These are phyloP conservation scores for Venustoraphidia nigricollis DNA, from an alignment of 2,888 invertebrate species.

Conservation along the genomic window DNA sequence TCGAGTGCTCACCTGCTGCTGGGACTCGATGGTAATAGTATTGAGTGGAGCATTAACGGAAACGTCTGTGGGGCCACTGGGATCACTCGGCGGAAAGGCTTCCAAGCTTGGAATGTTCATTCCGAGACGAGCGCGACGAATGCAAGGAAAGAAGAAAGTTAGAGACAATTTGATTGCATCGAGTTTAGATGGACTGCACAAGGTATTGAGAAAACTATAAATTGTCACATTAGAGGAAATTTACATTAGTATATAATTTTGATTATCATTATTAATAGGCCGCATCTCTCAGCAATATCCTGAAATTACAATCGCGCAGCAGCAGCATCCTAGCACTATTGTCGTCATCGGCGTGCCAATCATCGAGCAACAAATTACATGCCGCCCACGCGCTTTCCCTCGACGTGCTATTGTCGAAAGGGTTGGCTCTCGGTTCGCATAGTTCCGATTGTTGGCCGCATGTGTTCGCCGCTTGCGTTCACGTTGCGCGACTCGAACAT, in stretches of 20 bases:
- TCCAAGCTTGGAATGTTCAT: constrained; percentile 39
- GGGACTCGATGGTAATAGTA: constrained; percentile 83
- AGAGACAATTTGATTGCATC: constrained; percentile 69
- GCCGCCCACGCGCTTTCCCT: constrained; percentile 84
- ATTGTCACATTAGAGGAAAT: no score
- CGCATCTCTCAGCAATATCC: constrained; percentile 73
- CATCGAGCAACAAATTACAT: constrained; percentile 45
- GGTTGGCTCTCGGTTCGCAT: constrained; percentile 82
- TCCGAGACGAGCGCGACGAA: constrained; percentile 31
- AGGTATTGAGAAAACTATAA: constrained; percentile 28
- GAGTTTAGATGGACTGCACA: constrained; percentile 79
- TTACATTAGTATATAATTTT: neutral
- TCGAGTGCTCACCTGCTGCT: constrained; percentile 74
- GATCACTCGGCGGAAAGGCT: constrained; percentile 23
- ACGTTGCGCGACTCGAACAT: constrained; percentile 84
- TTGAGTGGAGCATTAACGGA: constrained; percentile 61
- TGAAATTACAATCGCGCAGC: constrained; percentile 79
- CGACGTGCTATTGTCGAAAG: constrained; percentile 68
- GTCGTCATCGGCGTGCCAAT: constrained; percentile 67
- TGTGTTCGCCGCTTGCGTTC: constrained; percentile 85
- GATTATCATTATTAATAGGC: constrained; percentile 33
- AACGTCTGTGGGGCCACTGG: constrained; percentile 20
- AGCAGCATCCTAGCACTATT: constrained; percentile 77
- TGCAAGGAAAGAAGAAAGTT: constrained; percentile 39
- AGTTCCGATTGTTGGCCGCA: constrained; percentile 93